Conservation (phyloP, 2,113 vertebrate genomes). For the Epinephelus fuscoguttatus region DNA sequence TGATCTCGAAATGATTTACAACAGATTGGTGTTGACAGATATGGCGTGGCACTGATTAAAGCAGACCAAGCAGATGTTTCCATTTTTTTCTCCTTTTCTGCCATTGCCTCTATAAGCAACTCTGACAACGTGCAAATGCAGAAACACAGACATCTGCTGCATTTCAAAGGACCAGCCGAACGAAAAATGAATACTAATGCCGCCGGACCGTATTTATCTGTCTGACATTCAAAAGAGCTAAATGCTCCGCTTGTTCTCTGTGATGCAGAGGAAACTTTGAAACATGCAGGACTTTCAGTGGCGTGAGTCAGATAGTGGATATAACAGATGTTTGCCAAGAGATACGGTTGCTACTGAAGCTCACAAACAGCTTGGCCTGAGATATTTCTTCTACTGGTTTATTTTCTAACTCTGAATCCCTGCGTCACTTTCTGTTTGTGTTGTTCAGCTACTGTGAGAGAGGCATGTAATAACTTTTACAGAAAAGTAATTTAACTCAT, state of each 20-base stretch:
- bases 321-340: slow-evolving; percentile 71
- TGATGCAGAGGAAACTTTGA: slow-evolving; percentile 63
- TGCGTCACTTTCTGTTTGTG: slow-evolving; percentile 10
- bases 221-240: slow-evolving; percentile 57
- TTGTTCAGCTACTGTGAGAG: background rate
- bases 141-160: slow-evolving; percentile 75
- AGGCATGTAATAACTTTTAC: slow-evolving; percentile 1
- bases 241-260: slow-evolving; percentile 55
- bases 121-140: slow-evolving; percentile 69
- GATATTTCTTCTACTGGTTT: slow-evolving; percentile 19
- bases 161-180: slow-evolving; percentile 55
- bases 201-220: slow-evolving; percentile 49
- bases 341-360: slow-evolving; percentile 67
- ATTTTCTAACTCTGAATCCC: slow-evolving; percentile 26
- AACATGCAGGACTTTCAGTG: slow-evolving; percentile 35
- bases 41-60: slow-evolving; percentile 25
- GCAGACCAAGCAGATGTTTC: slow-evolving; percentile 58
- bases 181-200: slow-evolving; percentile 71
- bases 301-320: slow-evolving; percentile 40
- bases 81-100: slow-evolving; percentile 35
- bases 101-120: slow-evolving; percentile 42
- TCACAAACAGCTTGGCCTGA: slow-evolving; percentile 25
- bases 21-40: slow-evolving; percentile 50
- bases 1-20: slow-evolving; percentile 29
- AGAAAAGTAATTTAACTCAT: background rate